Conservation (phyloP, 2,797 vertebrate genomes). For the Hemitrygon akajei region DNA sequence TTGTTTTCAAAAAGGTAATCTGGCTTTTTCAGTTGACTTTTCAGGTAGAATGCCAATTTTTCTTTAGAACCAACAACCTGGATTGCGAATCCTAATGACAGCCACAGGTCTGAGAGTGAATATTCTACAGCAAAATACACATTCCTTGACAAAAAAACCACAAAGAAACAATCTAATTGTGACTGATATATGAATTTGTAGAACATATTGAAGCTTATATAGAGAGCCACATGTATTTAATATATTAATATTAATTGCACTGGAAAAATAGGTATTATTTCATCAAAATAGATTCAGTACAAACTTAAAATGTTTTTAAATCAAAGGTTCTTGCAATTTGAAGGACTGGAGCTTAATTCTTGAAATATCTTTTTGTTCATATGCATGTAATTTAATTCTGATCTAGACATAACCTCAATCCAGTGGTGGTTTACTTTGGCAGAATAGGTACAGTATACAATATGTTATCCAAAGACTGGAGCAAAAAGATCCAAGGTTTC, state of each 20-base stretch:
- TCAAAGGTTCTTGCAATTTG: neutral
- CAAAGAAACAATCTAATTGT: neutral
- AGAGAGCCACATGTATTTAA: neutral
- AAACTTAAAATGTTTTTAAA: constrained; percentile 10
- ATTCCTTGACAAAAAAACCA: neutral
- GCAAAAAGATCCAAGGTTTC: constrained; percentile 1
- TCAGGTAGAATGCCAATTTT: too few relatives aligned
- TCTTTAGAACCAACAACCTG: too few relatives aligned
- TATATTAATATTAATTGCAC: neutral
- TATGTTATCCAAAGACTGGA: constrained; percentile 18
- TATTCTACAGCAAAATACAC: neutral
- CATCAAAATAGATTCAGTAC: neutral
- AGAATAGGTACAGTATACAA: neutral
- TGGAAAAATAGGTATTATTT: neutral
- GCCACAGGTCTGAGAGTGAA: neutral
- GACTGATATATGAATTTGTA: neutral
- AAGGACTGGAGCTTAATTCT: neutral
- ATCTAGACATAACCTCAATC: neutral
- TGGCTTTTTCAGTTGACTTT: too few relatives aligned
- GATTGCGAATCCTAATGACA: too few relatives aligned
- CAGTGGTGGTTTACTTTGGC: constrained; percentile 15
- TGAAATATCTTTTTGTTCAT: neutral
- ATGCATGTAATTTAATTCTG: constrained; percentile 17
- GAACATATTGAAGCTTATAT: neutral
- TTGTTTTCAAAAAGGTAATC: too few relatives aligned